Evolutionary conservation across 2,113 vertebrate species (phyloP).

Genomic region (Ptilorrhoa leucosticta): DNA sequence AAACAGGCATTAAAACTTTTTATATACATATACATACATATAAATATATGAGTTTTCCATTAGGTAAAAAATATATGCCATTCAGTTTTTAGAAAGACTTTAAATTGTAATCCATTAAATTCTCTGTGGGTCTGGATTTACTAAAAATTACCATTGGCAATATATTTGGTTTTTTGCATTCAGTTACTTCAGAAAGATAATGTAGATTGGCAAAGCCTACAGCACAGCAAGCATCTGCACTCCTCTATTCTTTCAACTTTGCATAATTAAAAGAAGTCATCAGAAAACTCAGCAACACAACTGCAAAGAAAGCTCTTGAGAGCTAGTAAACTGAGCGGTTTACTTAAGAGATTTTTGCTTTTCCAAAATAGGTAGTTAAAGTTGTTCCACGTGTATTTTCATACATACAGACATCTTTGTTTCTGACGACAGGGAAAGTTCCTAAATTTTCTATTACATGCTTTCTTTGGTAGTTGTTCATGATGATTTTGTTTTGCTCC

Average conservation of each 20-base stretch:
- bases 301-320: not conserved
- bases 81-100: not conserved
- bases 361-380: not conserved
- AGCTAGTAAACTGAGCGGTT: not conserved
- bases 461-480: not conserved
- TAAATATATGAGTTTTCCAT: not conserved
- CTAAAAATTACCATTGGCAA: not conserved
- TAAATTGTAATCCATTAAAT: not conserved
- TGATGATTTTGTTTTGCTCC: not conserved
- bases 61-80: not conserved
- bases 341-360: not conserved
- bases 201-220: not conserved
- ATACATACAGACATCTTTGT: not conserved
- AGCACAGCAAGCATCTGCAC: not conserved
- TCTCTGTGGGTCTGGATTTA: not conserved
- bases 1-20: not conserved
- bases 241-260: not conserved
- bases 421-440: not conserved
- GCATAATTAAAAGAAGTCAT: not conserved
- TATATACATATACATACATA: fast-evolving
- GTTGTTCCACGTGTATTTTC: not conserved
- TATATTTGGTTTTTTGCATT: not conserved
- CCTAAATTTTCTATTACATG: not conserved
- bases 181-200: not conserved
- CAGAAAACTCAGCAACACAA: not conserved